phyloP scores from a whole-genome alignment of 2,113 vertebrate genomes.

The Pedionomus torquatus region DNA sequence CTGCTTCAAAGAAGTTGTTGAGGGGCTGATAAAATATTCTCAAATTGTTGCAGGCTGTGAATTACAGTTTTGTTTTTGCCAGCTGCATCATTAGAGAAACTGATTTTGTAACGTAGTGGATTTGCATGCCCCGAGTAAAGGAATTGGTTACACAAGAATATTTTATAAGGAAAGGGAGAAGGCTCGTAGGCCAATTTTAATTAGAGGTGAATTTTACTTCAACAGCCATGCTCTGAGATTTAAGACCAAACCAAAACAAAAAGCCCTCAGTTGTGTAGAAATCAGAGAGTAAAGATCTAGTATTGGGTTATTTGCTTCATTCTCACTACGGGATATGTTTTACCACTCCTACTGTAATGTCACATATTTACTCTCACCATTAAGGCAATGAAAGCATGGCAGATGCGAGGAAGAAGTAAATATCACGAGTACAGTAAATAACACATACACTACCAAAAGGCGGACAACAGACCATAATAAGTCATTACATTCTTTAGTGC shows the following conservation, averaged over 20 bases:
- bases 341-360: not conserved
- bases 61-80: constrained; percentile 37
- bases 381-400: not conserved
- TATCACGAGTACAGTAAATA: not conserved
- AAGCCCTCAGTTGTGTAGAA: not conserved
- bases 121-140: constrained; percentile 2
- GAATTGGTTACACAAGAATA: constrained; percentile 3
- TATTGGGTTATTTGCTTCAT: not conserved
- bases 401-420: not conserved
- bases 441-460: not conserved
- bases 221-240: not conserved
- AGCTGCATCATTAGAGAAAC: constrained; percentile 26
- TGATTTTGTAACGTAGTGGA: not conserved
- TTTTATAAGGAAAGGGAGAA: not conserved
- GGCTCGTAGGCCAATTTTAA: constrained; percentile 30
- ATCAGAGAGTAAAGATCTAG: not conserved
- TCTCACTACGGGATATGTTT: not conserved
- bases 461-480: not conserved
- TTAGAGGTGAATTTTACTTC: constrained; percentile 25
- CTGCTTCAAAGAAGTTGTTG: not conserved
- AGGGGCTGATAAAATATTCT: not conserved
- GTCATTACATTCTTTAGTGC: not conserved
- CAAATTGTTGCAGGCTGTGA: not conserved
- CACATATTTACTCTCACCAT: constrained; percentile 1
- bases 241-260: not conserved